These are phyloP conservation scores for Drosophila persimilis DNA, from an alignment of 1,140 invertebrate genomes.

Conservation along the genomic window DNA sequence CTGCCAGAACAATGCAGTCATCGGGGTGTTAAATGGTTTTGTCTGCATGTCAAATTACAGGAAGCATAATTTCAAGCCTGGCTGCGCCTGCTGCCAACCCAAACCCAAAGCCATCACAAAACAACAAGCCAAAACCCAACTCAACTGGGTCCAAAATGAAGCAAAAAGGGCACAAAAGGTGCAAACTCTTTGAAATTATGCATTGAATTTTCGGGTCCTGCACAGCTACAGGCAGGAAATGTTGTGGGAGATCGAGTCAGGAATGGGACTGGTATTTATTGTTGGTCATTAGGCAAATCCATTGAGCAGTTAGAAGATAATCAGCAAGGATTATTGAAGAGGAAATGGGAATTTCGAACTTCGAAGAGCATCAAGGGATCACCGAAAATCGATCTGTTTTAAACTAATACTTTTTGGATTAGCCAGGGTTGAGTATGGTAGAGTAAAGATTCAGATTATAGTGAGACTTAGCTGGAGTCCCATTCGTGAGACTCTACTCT, in stretches of 20 bases:
- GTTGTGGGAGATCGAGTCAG: constrained; percentile 3
- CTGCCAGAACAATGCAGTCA: constrained; percentile 68
- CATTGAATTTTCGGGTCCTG: constrained; percentile 43
- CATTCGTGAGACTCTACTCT: neutral
- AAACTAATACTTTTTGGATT: too few relatives aligned
- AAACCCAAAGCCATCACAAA: constrained; percentile 21
- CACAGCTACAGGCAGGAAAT: neutral
- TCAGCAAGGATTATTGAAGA: too few relatives aligned
- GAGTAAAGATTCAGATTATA: too few relatives aligned
- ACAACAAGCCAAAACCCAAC: constrained; percentile 18
- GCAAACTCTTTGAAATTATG: constrained; percentile 60
- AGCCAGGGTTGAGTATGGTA: too few relatives aligned
- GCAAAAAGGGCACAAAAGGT: constrained; percentile 61
- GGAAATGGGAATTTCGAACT: too few relatives aligned
- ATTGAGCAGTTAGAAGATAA: constrained; percentile 7
- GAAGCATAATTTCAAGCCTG: constrained; percentile 80
- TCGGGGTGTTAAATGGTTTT: constrained; percentile 79
- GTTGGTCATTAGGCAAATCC: constrained; percentile 38
- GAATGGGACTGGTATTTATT: constrained; percentile 28
- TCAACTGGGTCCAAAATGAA: constrained; percentile 33
- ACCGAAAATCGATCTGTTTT: too few relatives aligned
- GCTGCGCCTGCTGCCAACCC: constrained; percentile 47
- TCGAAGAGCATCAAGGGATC: too few relatives aligned
- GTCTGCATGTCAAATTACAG: constrained; percentile 81
- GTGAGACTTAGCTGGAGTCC: too few relatives aligned